A percentile compares a stretch with the other conserved stretches of the same genome.
These are phyloP conservation scores for Agrotis ipsilon DNA, from an alignment of 2,888 invertebrate species.

Conservation along the genomic window DNA sequence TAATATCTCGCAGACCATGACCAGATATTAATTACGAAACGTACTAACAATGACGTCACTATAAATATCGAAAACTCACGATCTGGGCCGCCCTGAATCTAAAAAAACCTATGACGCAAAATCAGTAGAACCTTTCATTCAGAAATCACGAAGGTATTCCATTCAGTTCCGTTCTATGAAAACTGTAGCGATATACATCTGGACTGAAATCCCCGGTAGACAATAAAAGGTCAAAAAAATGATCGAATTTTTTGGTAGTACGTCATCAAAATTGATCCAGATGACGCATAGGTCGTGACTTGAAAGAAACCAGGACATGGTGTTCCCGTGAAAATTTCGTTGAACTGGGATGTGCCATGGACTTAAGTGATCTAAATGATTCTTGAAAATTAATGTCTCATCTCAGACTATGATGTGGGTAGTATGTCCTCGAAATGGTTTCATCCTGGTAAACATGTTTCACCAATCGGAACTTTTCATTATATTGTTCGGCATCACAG, in stretches of 20 bases:
- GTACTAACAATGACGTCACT: constrained; percentile 63
- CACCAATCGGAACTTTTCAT: too few species aligned
- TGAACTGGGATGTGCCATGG: constrained; percentile 18
- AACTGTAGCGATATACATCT: constrained; percentile 62
- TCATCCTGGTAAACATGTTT: background rate
- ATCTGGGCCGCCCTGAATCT: constrained; percentile 19
- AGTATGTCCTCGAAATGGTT: background rate
- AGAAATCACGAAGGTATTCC: constrained; percentile 58
- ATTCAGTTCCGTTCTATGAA: constrained; percentile 70
- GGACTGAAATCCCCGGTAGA: constrained; percentile 61
- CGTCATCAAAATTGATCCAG: constrained; percentile 64
- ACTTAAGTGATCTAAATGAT: constrained; percentile 13
- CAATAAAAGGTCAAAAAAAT: constrained; percentile 65
- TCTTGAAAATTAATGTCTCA: constrained; percentile 26
- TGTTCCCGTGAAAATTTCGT: constrained; percentile 3
- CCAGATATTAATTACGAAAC: constrained; percentile 19
- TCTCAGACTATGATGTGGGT: background rate
- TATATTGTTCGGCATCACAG: too few species aligned
- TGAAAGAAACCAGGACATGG: constrained; percentile 32
- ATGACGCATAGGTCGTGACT: constrained; percentile 65
- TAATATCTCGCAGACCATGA: constrained; percentile 23
- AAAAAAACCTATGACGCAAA: constrained; percentile 64
- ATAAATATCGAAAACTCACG: constrained; percentile 41
- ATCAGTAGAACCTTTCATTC: constrained; percentile 63
- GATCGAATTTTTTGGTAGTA: constrained; percentile 50